Conservation (phyloP, 2,113 vertebrate genomes). For the Syngnathoides biaculeatus region DNA sequence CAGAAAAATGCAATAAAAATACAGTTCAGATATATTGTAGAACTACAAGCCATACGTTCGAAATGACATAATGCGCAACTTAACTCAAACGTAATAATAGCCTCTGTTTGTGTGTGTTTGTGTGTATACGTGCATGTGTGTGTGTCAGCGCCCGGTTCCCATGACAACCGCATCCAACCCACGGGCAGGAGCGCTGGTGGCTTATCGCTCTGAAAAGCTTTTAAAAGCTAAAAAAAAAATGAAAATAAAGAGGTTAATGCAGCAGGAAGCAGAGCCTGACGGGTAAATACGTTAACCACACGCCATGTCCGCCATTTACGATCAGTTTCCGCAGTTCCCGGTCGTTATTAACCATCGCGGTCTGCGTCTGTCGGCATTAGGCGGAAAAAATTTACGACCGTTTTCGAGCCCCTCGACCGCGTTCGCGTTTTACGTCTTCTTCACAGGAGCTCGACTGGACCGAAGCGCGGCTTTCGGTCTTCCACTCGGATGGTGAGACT, state of each 20-base stretch:
- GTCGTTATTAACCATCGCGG: slow-evolving; percentile 27
- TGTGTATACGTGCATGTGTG: neutral
- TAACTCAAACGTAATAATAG: slow-evolving; percentile 30
- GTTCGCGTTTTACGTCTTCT: neutral
- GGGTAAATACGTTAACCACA: slow-evolving; percentile 69
- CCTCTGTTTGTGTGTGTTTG: neutral
- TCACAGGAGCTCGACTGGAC: neutral
- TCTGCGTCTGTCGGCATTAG: slow-evolving; percentile 17
- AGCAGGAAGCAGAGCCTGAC: slow-evolving; percentile 58
- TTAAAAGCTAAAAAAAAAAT: slow-evolving; percentile 40
- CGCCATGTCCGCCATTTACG: slow-evolving; percentile 58
- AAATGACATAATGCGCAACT: slow-evolving; percentile 35
- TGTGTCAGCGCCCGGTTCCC: slow-evolving; percentile 20
- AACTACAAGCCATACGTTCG: too few relatives aligned
- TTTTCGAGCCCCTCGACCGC: neutral
- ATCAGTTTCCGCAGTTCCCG: slow-evolving; percentile 61
- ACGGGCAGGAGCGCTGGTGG: slow-evolving; percentile 56
- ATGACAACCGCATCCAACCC: slow-evolving; percentile 54
- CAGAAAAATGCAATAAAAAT: too few relatives aligned
- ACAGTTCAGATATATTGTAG: neutral
- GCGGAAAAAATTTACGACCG: slow-evolving; percentile 14
- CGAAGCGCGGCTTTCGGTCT: neutral
- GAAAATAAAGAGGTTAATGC: slow-evolving; percentile 17
- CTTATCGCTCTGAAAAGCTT: slow-evolving; percentile 66
- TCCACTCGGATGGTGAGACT: neutral